Base-by-base conservation (phyloP, 92 coral and sea anemone genomes). In the Porites rus region DNA sequence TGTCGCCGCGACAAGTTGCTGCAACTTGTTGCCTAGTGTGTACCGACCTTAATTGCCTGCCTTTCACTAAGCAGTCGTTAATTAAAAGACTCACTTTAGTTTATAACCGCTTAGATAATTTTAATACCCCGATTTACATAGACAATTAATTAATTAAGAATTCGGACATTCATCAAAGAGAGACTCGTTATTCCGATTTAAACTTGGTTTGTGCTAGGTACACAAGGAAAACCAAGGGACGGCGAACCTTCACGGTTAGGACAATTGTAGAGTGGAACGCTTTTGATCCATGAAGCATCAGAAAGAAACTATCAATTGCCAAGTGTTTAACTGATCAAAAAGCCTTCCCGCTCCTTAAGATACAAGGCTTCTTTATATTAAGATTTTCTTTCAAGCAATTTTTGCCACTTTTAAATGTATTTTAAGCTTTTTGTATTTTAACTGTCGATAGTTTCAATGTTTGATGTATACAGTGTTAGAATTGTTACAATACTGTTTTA, bases 21-120 rank as follows among this genome's bases (percentile, higher is more conserved):
- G n/a, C n/a, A n/a, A n/a, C n/a, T n/a, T n/a, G n/a, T n/a, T n/a
- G n/a, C n/a, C n/a, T n/a, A n/a, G n/a, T n/a, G n/a, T n/a, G n/a
- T n/a, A n/a, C n/a, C n/a, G n/a, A 62, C 11, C 76, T 87, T 22
- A 79, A 79, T 28, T 80, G 90, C 14, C 43, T 79, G 1, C 91
- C 86, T 73, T 80, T 71, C 10, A 77, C 56, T 61, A 59, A 61
- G 24, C 74, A 80, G 8, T 69, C 86, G 16, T 16, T 46, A 62
- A 72, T 80, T 0, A 63, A 80, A 20, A 80, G 70, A 60, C 31
- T 56, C 69, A 19, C 81, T 8, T 14, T 87, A 69, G 22, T 80
- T 22, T 70, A 64, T 65, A 80, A 51, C 51, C 75, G 91, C 17
- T 28, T 74, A 9, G 28, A 61, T n/a, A 14, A 80, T 7, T 7